phyloP scores from a whole-genome alignment of 2,797 vertebrate genomes.

The Halcyon leucocephala region DNA sequence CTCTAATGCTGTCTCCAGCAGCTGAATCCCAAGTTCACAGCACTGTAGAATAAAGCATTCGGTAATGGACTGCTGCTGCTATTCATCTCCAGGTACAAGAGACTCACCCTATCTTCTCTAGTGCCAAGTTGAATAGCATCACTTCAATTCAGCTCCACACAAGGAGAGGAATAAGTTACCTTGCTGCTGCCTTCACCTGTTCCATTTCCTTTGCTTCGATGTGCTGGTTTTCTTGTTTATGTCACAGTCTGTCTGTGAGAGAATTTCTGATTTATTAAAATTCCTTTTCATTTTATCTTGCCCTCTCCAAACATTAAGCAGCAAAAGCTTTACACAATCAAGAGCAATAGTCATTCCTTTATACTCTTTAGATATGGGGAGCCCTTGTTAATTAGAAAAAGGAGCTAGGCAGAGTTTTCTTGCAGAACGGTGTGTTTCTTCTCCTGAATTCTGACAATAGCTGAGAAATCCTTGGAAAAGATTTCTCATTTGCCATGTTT shows the following conservation, averaged over 20 bases:
- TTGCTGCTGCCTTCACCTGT: background rate
- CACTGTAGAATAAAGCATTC: background rate
- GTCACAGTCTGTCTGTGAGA: background rate
- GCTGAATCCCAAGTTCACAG: constrained; percentile 51
- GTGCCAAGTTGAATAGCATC: background rate
- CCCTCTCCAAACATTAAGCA: background rate
- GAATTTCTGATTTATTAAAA: background rate
- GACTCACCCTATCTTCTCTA: background rate
- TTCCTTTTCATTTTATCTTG: background rate
- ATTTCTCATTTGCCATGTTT: background rate
- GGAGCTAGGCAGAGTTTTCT: background rate
- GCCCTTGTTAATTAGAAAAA: constrained; percentile 21
- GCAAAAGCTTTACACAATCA: background rate
- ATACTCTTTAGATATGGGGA: background rate
- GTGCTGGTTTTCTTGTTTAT: background rate
- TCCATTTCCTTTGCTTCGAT: background rate
- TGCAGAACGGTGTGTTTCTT: background rate
- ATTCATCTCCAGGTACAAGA: constrained; percentile 25
- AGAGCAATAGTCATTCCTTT: background rate
- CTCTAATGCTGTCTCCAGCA: background rate
- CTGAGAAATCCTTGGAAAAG: constrained; percentile 38
- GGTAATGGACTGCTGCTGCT: background rate
- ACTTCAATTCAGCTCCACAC: background rate
- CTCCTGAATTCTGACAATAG: constrained; percentile 35
- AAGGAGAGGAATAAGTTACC: background rate